phyloP scores from a whole-genome alignment of 1,140 invertebrate genomes.

The Caerostris darwini region DNA sequence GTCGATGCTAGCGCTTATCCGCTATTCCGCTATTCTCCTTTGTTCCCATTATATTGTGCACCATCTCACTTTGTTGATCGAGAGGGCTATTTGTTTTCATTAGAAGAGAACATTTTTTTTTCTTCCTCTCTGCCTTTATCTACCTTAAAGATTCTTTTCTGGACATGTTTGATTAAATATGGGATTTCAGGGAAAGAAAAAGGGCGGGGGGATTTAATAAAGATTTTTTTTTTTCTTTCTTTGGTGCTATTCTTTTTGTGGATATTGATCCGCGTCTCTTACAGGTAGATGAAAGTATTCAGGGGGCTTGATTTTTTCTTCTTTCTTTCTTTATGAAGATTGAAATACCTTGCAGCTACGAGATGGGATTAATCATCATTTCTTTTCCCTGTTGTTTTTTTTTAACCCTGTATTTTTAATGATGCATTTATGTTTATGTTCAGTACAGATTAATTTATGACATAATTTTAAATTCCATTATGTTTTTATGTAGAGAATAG shows the following conservation, averaged over 20 bases:
- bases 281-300: neutral
- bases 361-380: neutral
- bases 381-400: neutral
- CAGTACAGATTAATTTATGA: too few relatives aligned
- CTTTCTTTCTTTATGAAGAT: neutral
- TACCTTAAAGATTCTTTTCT: neutral
- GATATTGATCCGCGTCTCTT: neutral
- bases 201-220: neutral
- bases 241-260: neutral
- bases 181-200: neutral
- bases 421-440: too few relatives aligned
- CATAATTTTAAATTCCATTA: too few relatives aligned
- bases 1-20: neutral
- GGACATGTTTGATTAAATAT: constrained; percentile 29
- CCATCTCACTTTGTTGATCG: neutral
- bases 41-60: constrained; percentile 28
- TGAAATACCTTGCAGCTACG: neutral
- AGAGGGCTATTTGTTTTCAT: constrained; percentile 28
- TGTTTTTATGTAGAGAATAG: too few relatives aligned
- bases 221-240: neutral
- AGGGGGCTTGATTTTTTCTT: neutral
- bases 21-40: neutral
- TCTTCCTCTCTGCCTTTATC: neutral
- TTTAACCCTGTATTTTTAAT: neutral
- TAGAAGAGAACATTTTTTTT: neutral